Conservation (phyloP, 1,140 invertebrate genomes). For the Cheumatopsyche charites region DNA sequence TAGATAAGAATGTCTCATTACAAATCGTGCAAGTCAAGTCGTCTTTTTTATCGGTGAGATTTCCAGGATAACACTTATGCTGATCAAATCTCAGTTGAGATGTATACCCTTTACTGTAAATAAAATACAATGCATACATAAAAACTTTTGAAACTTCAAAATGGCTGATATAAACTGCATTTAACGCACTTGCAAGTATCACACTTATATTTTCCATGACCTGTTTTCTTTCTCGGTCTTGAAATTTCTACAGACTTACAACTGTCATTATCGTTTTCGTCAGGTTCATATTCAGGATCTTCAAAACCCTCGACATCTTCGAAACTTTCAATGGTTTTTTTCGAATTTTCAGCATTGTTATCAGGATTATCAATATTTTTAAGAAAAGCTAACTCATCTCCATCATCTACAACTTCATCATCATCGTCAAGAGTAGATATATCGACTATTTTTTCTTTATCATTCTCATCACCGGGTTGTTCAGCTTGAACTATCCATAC, state of each 20-base stretch:
- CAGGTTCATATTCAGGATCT: conserved; percentile 31
- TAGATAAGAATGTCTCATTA: conserved; percentile 30
- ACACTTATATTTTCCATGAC: conserved; percentile 27
- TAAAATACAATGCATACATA: neutral
- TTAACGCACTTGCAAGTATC: conserved; percentile 24
- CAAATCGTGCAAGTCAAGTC: conserved; percentile 24
- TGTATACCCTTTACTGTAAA: conserved; percentile 24
- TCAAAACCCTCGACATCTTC: conserved; percentile 31
- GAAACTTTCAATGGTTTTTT: conserved; percentile 1
- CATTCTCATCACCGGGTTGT: conserved; percentile 16
- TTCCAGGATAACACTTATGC: conserved; percentile 23
- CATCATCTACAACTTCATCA: conserved; percentile 12
- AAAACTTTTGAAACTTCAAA: neutral
- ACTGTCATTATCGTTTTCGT: conserved; percentile 28
- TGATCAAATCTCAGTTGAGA: conserved; percentile 20
- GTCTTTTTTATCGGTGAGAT: conserved; percentile 26
- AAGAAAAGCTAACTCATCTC: conserved; percentile 10
- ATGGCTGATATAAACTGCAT: neutral
- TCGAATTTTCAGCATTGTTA: conserved; percentile 23
- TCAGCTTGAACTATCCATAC: conserved; percentile 32
- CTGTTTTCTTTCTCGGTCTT: conserved; percentile 10
- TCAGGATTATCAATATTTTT: neutral
- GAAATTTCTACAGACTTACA: neutral
- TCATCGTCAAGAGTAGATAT: neutral
- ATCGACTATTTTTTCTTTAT: conserved; percentile 3